Percentiles rank a stretch among this genome's conserved stretches.
These are phyloP conservation scores for Sebastiscus tertius DNA, from an alignment of 2,797 vertebrate genomes.

Conservation along the genomic window DNA sequence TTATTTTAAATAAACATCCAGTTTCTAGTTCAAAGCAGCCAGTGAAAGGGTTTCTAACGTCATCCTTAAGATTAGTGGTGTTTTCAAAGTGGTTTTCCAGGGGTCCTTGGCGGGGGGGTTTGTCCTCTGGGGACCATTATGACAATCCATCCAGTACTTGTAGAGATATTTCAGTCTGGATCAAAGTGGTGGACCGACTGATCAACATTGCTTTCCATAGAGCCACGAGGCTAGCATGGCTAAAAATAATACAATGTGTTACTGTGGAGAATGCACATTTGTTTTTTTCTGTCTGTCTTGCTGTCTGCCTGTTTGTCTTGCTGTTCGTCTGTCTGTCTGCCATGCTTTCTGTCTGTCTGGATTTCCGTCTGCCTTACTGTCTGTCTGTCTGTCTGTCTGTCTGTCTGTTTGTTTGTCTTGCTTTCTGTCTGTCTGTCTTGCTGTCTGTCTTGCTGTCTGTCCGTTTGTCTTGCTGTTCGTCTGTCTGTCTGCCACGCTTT, in stretches of 20 bases:
- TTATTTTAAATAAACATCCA: neutral
- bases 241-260: no score
- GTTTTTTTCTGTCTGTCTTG: neutral
- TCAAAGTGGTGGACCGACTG: neutral
- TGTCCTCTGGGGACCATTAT: no score
- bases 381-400: no score
- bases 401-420: neutral
- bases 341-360: fast-evolving
- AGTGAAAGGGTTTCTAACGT: neutral
- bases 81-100: no score
- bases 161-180: neutral
- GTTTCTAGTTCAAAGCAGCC: neutral
- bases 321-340: neutral
- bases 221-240: no score
- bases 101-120: no score
- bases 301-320: no score
- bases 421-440: neutral
- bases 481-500: no score
- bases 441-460: neutral
- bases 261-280: no score
- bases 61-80: neutral
- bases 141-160: neutral
- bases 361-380: no score
- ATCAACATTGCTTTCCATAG: neutral
- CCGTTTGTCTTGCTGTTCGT: no score